Conservation (phyloP, 2,113 vertebrate species). For the Melanerpes aurifrons region DNA sequence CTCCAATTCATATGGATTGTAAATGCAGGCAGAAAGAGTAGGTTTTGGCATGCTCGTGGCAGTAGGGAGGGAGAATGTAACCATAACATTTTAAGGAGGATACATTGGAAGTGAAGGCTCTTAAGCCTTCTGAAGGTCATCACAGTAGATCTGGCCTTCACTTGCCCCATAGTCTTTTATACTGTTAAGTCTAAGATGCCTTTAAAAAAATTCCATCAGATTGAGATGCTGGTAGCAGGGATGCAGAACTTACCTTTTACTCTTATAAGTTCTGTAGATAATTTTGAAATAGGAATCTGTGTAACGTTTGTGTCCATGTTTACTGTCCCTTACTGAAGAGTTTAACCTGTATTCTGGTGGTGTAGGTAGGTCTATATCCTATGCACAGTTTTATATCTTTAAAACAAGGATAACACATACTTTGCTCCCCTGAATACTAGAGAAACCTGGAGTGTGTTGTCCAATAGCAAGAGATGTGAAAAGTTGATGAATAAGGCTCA, state of each 20-base stretch:
- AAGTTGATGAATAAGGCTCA: neutral
- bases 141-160: constrained; percentile 4
- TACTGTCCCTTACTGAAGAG: neutral
- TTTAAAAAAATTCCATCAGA: neutral
- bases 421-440: neutral
- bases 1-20: neutral
- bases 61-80: neutral
- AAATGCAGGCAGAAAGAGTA: neutral
- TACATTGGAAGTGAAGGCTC: neutral
- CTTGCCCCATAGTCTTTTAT: neutral
- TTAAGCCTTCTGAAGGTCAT: neutral
- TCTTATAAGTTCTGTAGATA: neutral
- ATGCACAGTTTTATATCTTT: neutral
- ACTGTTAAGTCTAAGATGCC: neutral
- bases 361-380: accelerated
- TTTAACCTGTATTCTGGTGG: neutral
- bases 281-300: neutral
- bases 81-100: neutral
- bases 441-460: neutral
- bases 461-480: neutral
- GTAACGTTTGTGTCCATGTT: neutral
- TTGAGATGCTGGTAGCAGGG: neutral
- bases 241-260: neutral
- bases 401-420: neutral
- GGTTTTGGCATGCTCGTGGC: neutral